A percentile compares a stretch with the other conserved stretches of the same genome.
phyloP scores from a whole-genome alignment of 2,113 vertebrate species.

The Sus scrofa region DNA sequence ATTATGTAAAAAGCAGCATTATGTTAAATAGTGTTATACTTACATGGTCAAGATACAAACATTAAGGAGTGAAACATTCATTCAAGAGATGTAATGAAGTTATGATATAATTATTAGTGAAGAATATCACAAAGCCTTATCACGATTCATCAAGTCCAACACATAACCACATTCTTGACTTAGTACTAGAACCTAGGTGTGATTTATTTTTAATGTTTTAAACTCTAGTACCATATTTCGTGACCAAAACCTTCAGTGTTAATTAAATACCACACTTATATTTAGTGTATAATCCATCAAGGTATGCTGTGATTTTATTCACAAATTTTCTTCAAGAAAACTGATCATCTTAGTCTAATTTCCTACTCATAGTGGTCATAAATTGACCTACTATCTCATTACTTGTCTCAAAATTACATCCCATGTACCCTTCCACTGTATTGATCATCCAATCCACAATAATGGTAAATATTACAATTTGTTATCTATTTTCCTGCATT shows the following conservation, averaged over 20 bases:
- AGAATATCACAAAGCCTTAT: neutral
- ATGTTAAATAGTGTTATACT: neutral
- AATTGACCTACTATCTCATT: neutral
- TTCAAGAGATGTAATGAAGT: neutral
- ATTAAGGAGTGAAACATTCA: neutral
- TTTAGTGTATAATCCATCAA: neutral
- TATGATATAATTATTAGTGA: neutral
- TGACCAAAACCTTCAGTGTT: neutral
- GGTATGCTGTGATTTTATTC: neutral
- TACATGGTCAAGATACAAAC: neutral
- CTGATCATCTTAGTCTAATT: neutral
- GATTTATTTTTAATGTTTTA: conserved; percentile 13
- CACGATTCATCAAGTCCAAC: neutral
- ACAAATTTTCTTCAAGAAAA: neutral
- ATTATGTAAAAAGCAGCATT: neutral
- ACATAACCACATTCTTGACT: neutral
- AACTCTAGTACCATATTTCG: neutral
- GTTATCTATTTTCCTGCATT: neutral
- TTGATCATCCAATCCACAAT: neutral
- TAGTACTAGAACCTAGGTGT: neutral
- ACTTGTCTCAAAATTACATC: neutral
- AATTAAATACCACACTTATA: neutral
- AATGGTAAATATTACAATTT: neutral
- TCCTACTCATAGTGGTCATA: neutral
- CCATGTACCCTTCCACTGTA: neutral